Conservation (phyloP, 2,888 invertebrate genomes). For the Abrostola tripartita region DNA sequence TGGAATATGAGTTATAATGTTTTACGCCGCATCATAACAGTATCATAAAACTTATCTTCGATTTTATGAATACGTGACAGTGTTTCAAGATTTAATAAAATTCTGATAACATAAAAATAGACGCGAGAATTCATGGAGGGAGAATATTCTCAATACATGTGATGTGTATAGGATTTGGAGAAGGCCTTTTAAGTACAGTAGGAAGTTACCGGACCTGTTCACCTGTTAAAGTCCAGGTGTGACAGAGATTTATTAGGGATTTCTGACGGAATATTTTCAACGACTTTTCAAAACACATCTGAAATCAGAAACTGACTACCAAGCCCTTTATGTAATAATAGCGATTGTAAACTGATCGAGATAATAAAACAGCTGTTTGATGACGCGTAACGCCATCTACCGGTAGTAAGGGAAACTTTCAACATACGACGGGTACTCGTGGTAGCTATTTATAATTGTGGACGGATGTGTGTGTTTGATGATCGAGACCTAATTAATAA, state of each 20-base stretch:
- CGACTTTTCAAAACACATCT: too few species aligned
- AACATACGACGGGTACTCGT: neutral
- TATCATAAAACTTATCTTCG: slow-evolving; percentile 34
- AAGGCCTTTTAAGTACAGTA: too few species aligned
- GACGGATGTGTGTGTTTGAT: too few species aligned
- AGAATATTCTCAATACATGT: neutral
- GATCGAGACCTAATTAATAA: too few species aligned
- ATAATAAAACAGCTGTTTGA: neutral
- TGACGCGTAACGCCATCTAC: neutral
- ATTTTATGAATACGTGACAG: slow-evolving; percentile 23
- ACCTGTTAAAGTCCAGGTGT: too few species aligned
- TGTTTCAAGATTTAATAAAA: slow-evolving; percentile 34
- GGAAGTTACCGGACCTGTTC: too few species aligned
- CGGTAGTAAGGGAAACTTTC: neutral
- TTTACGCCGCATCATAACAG: neutral
- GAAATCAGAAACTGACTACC: too few species aligned
- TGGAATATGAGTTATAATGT: neutral
- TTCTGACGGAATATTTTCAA: too few species aligned
- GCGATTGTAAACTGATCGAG: too few species aligned
- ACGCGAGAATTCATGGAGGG: neutral
- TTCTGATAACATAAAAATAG: slow-evolving; percentile 33
- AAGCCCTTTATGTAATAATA: too few species aligned
- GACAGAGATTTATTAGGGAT: too few species aligned
- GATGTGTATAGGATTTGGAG: neutral
- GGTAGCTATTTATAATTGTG: too few species aligned